phyloP scores from a whole-genome alignment of 2,888 invertebrate species.

The Pherbina coryleti region DNA sequence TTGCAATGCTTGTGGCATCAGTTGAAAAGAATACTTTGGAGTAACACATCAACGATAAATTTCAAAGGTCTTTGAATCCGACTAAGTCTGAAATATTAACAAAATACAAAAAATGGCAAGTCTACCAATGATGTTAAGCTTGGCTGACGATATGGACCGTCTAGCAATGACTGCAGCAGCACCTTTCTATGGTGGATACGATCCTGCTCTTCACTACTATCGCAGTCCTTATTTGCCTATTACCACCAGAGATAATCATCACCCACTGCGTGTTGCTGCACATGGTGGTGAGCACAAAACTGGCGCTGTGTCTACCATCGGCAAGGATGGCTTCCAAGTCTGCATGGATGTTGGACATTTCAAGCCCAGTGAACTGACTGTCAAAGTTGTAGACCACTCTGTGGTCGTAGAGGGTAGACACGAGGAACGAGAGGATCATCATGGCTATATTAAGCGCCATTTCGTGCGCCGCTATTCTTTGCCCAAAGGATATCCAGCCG shows the following conservation, averaged over 20 bases:
- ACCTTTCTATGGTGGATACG: slow-evolving; percentile 41
- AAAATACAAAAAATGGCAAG: slow-evolving; percentile 56
- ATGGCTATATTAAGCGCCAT: slow-evolving; percentile 80
- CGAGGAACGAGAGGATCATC: slow-evolving; percentile 79
- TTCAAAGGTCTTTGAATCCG: background rate
- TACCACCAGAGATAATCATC: slow-evolving; percentile 22
- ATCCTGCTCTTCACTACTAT: slow-evolving; percentile 30
- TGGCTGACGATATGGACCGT: slow-evolving; percentile 60
- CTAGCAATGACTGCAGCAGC: slow-evolving; percentile 36
- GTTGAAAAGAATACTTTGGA: slow-evolving; percentile 37
- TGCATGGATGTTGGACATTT: slow-evolving; percentile 85
- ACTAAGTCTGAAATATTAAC: background rate
- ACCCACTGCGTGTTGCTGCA: slow-evolving; percentile 72
- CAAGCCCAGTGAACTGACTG: slow-evolving; percentile 80
- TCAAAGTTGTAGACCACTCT: slow-evolving; percentile 80
- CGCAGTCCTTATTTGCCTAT: slow-evolving; percentile 34
- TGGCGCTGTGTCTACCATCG: slow-evolving; percentile 60
- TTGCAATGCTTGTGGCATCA: slow-evolving; percentile 20
- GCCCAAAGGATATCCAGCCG: slow-evolving; percentile 81
- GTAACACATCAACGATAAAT: background rate
- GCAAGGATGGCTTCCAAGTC: slow-evolving; percentile 79
- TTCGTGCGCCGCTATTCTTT: slow-evolving; percentile 81
- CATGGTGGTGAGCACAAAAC: slow-evolving; percentile 74
- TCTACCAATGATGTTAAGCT: slow-evolving; percentile 61
- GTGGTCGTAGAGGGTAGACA: slow-evolving; percentile 82